These are phyloP conservation scores for Cichlasoma orientale DNA, from an alignment of 2,797 vertebrate genomes.

Conservation along the genomic window DNA sequence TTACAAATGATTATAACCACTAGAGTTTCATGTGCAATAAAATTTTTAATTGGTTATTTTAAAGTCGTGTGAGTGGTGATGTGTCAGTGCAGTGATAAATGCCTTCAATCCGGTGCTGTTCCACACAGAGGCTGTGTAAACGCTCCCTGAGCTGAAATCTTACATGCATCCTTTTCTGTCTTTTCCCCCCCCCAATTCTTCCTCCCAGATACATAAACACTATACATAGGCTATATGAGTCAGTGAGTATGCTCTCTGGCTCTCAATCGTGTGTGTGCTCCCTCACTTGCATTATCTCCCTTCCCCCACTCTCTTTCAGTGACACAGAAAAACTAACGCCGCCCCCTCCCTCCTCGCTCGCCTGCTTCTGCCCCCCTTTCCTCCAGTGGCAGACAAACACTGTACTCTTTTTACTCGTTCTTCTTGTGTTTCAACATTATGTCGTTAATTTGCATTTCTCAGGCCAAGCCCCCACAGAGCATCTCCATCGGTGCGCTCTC, in stretches of 20 bases:
- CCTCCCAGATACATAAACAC: constrained; percentile 52
- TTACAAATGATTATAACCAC: constrained; percentile 30
- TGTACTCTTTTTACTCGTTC: constrained; percentile 53
- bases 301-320: constrained; percentile 81
- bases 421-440: constrained; percentile 30
- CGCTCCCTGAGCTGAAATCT: constrained; percentile 63
- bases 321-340: constrained; percentile 82
- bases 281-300: constrained; percentile 77
- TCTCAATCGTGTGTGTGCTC: constrained; percentile 68
- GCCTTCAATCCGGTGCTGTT: constrained; percentile 17
- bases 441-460: constrained; percentile 39
- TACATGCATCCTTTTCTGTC: constrained; percentile 71
- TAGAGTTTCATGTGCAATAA: constrained; percentile 49
- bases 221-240: constrained; percentile 69
- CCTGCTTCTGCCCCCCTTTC: constrained; percentile 58
- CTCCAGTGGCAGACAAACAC: constrained; percentile 68
- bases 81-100: constrained; percentile 41
- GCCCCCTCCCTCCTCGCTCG: constrained; percentile 58
- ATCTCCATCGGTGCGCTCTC: constrained; percentile 43
- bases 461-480: constrained; percentile 3
- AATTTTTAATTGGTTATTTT: constrained; percentile 59
- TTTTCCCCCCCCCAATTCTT: constrained; percentile 29
- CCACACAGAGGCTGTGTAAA: constrained; percentile 41
- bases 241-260: constrained; percentile 67
- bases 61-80: constrained; percentile 54